These are phyloP conservation scores for Cardiocondyla obscurior DNA, from an alignment of 1,140 invertebrate species.

Conservation along the genomic window DNA sequence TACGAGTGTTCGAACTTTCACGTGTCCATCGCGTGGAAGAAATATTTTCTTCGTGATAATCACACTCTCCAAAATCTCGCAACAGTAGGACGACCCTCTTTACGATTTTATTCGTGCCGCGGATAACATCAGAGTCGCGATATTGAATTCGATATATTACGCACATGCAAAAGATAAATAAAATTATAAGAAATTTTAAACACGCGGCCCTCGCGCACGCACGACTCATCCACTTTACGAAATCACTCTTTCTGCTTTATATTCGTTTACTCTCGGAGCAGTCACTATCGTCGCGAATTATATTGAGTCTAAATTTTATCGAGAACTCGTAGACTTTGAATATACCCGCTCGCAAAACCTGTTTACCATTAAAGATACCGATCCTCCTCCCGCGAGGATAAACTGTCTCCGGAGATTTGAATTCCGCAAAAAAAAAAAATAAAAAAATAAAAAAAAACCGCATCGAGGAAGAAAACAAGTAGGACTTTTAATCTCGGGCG, in stretches of 20 bases:
- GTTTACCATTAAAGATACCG: conserved; percentile 18
- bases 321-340: conserved; percentile 3
- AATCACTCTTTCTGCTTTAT: background rate
- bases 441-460: no score
- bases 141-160: background rate
- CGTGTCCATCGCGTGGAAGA: conserved; percentile 8
- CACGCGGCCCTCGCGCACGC: background rate
- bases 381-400: background rate
- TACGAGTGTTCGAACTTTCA: background rate
- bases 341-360: conserved; percentile 1
- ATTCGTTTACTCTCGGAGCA: background rate
- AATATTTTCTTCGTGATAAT: conserved; percentile 11
- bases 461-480: background rate
- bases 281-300: background rate
- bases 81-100: background rate
- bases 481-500: background rate
- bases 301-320: conserved; percentile 39
- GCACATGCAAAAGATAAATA: background rate
- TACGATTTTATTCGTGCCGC: background rate
- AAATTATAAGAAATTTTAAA: background rate
- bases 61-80: background rate
- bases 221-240: background rate
- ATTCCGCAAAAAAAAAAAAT: conserved; percentile 5
- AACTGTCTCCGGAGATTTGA: conserved; percentile 9
- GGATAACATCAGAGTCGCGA: background rate